phyloP scores from a whole-genome alignment of 53 echinoderm and acorn worm genomes.

The Patiria pectinifera region DNA sequence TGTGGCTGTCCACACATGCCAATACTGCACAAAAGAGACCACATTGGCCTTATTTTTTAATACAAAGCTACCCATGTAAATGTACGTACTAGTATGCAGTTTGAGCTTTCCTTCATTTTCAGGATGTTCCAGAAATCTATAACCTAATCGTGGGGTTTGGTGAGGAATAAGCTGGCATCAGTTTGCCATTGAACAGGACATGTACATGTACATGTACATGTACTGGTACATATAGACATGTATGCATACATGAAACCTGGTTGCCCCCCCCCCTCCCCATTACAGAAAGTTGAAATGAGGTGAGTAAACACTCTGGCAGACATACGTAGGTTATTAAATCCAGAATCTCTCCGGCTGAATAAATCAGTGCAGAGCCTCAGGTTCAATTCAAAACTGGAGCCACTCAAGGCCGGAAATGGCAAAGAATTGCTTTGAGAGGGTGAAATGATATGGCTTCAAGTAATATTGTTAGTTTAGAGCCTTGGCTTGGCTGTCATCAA shows the following conservation, averaged over 20 bases:
- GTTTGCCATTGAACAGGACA: not conserved
- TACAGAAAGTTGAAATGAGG: too few species aligned
- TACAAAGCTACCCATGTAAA: too few species aligned
- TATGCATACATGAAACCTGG: too few species aligned
- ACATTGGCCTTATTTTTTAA: too few species aligned
- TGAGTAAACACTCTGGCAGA: not conserved
- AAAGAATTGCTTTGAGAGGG: not conserved
- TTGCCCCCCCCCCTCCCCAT: too few species aligned
- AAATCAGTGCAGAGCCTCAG: not conserved
- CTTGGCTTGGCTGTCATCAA: not conserved
- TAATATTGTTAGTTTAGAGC: not conserved
- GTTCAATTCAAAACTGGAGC: not conserved
- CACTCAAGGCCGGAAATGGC: not conserved
- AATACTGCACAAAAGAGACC: too few species aligned
- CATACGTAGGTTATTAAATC: not conserved
- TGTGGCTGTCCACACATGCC: too few species aligned
- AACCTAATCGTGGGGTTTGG: too few species aligned
- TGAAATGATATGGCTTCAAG: not conserved
- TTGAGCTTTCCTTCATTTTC: too few species aligned
- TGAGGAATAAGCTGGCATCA: too few species aligned
- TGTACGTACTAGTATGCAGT: too few species aligned
- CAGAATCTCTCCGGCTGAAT: not conserved
- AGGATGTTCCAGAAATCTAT: too few species aligned
- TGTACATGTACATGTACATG: conserved; percentile 26
- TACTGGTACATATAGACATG: not conserved